Evolutionary conservation across 2,888 invertebrate species (phyloP), one percentile per base, ranked within the genome.

Genomic region (Ophion obscuratus): DNA sequence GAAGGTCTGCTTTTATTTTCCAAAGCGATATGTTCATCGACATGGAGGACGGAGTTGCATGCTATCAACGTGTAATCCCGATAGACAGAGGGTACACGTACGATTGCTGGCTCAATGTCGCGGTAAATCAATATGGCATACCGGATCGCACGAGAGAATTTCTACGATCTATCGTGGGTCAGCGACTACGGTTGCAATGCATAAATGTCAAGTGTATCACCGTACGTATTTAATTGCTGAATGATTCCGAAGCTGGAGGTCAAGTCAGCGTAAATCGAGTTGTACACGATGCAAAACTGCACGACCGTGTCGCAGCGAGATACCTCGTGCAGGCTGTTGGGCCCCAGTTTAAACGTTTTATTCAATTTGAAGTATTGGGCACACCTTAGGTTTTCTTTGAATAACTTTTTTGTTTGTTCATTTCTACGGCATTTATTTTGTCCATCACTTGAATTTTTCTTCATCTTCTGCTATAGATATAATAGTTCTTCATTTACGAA

Each of bases 81-180:
- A 44, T 62, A 44, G 31, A 64, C 20, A 44, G 64, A 57, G 64
- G 78, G 78, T 85, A 67, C 75, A 61, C 76, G 82, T 82, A 85
- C 79, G 76, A 82, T 73, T 80, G 67, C 62, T 24, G 9, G 73
- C 85, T 85, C 83, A 83, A 85, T 83, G 85, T 85, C 85, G 81
- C 80, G 76, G 61, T 85, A 83, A 85, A 83, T 85, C 83, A 85
- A 85, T 83, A 76, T 77, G 57, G 71, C 76, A 83, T 85, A 73
- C 85, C 80, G 61, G 70, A 83, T 83, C 61, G 80, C 75, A 71
- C 73, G 64, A 62, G 31, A 27, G 61, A 68, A 71, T 80, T 71
- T 82, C 62, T 77, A 77, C 82, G 82, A 80, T 84, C 81, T 84
- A 77, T 62, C 81, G 61, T 61, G 81, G 84, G 85, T 86, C 85